Percentiles rank a stretch among this genome's conserved stretches.
Evolutionary conservation across 1,140 invertebrate species (phyloP).

Genomic region (Harlomillsia oculata): DNA sequence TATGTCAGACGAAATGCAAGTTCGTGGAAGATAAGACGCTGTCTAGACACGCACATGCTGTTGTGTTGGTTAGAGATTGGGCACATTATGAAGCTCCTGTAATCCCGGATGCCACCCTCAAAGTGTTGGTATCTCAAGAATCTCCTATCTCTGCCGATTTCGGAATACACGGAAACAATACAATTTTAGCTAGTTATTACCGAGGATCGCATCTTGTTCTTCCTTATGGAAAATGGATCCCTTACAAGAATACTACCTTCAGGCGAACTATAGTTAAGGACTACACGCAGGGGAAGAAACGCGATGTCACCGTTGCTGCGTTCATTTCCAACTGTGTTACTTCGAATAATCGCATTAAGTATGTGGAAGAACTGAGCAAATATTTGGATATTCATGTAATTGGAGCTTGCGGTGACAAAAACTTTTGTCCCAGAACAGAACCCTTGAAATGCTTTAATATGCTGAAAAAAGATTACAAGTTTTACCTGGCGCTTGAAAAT

Average conservation of each 20-base stretch:
- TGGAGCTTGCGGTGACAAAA: constrained; percentile 72
- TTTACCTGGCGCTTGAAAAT: constrained; percentile 94
- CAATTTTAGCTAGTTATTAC: not conserved
- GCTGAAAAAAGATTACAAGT: constrained; percentile 74
- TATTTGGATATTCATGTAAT: constrained; percentile 84
- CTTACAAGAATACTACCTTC: not conserved
- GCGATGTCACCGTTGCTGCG: constrained; percentile 51
- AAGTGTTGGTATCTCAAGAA: too few relatives aligned
- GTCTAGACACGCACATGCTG: too few relatives aligned
- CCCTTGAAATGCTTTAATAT: constrained; percentile 46
- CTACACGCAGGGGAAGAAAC: constrained; percentile 57
- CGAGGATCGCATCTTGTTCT: constrained; percentile 12
- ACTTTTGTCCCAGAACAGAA: constrained; percentile 51
- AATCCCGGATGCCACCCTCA: too few relatives aligned
- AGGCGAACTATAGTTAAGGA: too few relatives aligned
- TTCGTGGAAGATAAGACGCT: too few relatives aligned
- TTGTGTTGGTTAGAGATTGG: too few relatives aligned
- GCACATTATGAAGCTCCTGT: too few relatives aligned
- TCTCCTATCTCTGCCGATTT: too few relatives aligned
- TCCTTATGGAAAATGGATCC: constrained; percentile 16
- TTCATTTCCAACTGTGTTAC: constrained; percentile 54
- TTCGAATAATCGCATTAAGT: constrained; percentile 45
- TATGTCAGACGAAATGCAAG: too few relatives aligned
- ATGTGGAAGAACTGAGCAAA: constrained; percentile 52
- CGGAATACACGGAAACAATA: too few relatives aligned